Evolutionary conservation across 2,797 vertebrate species (phyloP), one percentile per base, ranked within the genome.

Genomic region (Acanthiza pusilla): DNA sequence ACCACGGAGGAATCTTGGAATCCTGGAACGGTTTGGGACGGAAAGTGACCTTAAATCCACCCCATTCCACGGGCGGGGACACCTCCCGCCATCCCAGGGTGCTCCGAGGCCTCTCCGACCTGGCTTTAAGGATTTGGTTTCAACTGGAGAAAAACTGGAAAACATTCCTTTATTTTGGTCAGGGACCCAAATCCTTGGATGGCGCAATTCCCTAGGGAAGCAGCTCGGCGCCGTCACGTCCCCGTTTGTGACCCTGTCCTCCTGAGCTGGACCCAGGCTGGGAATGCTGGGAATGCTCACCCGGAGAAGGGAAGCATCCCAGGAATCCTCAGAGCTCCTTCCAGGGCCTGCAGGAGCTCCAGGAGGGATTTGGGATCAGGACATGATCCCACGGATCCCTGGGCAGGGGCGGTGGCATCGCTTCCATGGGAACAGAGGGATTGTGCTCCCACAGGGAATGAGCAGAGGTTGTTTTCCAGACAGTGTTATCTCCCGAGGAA

Each of bases 1-100:
- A 72, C 10, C 7, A 48, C 5, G n/a, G 36, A 27, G 74, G 43
- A 40, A 76, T 38, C 27, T 6, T 0, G 0, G 43, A 50, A 57
- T 45, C 12, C 36, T 26, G 65, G 57, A 8, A 19, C 8, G 57
- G n/a, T n/a, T 57, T 11, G 43, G n/a, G 23, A 16, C 25, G 43
- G 65, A n/a, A 83, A 43, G 36, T 32, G 36, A 21, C 3, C 20
- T 57, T 17, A 17, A 70, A 63, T 10, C 16, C 43, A 13, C 38
- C 38, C 18, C 6, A 2, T 27, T 18, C 40, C 16, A 3, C 7
- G 23, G 62, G 32, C 12, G 34, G 12, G 53, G 23, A 53, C 40
- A 54, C 26, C 22, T 61, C 48, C 55, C 25, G 11, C 14, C 4
- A 11, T 45, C 29, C 48, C 55, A 54, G 29, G 29, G 3, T 25